A percentile compares a stretch with the other conserved stretches of the same genome.
These are phyloP conservation scores for Asteroscopus sphinx DNA, from an alignment of 2,888 invertebrate species.

Conservation along the genomic window DNA sequence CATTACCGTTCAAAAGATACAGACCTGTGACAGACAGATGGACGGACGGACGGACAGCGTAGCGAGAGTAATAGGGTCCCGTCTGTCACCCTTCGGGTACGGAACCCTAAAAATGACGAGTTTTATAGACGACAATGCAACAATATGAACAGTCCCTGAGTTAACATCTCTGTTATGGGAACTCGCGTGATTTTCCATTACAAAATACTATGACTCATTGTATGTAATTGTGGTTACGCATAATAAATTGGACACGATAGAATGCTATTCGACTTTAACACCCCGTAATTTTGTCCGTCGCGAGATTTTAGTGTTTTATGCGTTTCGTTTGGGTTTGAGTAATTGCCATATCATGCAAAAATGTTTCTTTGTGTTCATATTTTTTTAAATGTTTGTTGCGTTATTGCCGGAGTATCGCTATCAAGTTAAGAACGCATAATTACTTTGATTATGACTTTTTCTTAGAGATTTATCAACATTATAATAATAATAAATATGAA, in stretches of 20 bases:
- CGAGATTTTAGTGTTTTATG: background rate
- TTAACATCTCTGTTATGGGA: constrained; percentile 20
- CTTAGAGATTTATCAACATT: too few species aligned
- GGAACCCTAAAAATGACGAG: background rate
- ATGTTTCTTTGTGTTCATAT: background rate
- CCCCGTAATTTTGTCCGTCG: constrained; percentile 12
- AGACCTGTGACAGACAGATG: too few species aligned
- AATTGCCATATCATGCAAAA: background rate
- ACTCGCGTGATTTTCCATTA: constrained; percentile 53
- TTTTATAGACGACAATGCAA: too few species aligned
- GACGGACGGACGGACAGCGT: too few species aligned
- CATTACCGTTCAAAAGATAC: too few species aligned
- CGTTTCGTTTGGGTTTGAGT: background rate
- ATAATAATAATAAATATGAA: too few species aligned
- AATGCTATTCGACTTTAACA: constrained; percentile 18
- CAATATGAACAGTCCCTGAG: background rate
- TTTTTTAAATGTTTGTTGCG: too few species aligned
- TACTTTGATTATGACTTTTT: too few species aligned
- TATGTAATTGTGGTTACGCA: constrained; percentile 14
- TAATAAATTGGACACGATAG: constrained; percentile 22
- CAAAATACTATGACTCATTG: constrained; percentile 30
- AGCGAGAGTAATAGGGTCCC: too few species aligned
- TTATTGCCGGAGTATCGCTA: too few species aligned
- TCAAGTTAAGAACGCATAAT: too few species aligned
- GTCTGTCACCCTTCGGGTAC: too few species aligned